A percentile compares a stretch with the other conserved stretches of the same genome.
Conservation (phyloP, 2,888 invertebrate species). For the Phymatocera aterrima region DNA sequence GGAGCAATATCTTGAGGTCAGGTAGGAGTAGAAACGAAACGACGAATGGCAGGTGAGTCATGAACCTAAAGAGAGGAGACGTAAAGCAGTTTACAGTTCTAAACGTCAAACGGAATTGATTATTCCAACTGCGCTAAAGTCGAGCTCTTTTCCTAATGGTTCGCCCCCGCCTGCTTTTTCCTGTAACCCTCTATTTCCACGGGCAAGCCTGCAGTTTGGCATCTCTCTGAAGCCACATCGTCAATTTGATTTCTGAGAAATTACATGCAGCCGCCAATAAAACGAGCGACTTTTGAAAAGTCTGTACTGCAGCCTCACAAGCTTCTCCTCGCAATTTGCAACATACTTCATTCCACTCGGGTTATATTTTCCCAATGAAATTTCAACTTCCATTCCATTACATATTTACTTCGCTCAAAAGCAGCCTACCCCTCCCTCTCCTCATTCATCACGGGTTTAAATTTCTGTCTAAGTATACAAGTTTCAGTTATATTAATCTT, state of each 20-base stretch:
- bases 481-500: conserved; percentile 15
- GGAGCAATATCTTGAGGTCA: neutral
- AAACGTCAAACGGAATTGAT: conserved; percentile 36
- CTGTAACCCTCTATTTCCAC: conserved; percentile 18
- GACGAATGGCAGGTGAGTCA: conserved; percentile 26
- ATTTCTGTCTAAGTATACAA: neutral
- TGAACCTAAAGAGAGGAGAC: conserved; percentile 32
- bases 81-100: conserved; percentile 31
- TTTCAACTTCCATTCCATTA: neutral
- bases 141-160: conserved; percentile 15
- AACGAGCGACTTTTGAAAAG: neutral
- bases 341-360: neutral
- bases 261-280: neutral
- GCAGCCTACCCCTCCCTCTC: neutral
- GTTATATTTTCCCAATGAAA: neutral
- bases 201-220: neutral
- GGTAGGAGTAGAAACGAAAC: conserved; percentile 9
- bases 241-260: conserved; percentile 1
- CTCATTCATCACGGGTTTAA: neutral
- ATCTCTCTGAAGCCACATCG: neutral
- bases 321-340: neutral
- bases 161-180: neutral
- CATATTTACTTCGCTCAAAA: neutral
- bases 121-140: conserved; percentile 22
- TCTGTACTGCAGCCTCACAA: neutral